Conservation (phyloP, 1,140 invertebrate species). For the Whitmania pigra region DNA sequence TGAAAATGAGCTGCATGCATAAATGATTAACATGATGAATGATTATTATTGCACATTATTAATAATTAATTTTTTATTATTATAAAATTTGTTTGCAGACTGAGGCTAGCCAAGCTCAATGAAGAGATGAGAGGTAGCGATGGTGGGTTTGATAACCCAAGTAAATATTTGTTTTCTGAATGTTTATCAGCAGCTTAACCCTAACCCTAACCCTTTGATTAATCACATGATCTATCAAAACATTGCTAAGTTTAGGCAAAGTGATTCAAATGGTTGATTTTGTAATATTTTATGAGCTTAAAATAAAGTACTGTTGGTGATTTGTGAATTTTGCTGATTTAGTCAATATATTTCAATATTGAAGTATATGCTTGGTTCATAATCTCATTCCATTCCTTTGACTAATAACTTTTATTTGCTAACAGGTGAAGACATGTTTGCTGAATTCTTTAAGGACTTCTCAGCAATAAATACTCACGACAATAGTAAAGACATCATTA, state of each 20-base stretch:
- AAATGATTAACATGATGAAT: no score
- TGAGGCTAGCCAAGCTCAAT: conserved; percentile 16
- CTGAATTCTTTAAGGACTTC: conserved; percentile 4
- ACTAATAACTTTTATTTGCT: background rate
- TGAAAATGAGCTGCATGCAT: no score
- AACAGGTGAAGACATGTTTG: conserved; percentile 13
- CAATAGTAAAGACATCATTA: no score
- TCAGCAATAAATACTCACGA: background rate
- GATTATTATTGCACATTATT: no score
- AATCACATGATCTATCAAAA: background rate
- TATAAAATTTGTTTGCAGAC: conserved; percentile 9
- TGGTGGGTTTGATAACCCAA: conserved; percentile 12
- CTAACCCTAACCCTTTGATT: background rate
- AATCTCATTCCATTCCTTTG: background rate
- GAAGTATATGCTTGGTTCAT: background rate
- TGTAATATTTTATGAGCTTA: background rate
- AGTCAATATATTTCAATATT: background rate
- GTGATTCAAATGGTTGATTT: background rate
- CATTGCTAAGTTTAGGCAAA: background rate
- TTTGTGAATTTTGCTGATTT: background rate
- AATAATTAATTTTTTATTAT: background rate
- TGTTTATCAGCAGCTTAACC: no score
- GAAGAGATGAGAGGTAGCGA: conserved; percentile 17
- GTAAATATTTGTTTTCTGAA: background rate
- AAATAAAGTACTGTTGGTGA: background rate